Conservation (phyloP, 2,888 invertebrate species). For the Himalopsyche tibetana region DNA sequence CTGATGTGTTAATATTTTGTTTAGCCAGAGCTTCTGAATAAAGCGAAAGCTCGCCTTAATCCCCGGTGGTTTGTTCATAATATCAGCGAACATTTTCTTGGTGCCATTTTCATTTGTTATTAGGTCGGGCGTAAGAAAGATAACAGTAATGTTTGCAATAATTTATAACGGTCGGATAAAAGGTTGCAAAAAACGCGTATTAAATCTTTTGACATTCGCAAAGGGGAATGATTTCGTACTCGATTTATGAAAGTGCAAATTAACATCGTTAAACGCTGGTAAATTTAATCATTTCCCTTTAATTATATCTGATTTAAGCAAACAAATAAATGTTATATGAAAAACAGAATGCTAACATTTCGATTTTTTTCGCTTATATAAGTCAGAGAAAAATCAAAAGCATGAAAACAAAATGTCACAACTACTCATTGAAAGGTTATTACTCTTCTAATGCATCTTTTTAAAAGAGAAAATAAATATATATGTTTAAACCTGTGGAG, state of each 20-base stretch:
- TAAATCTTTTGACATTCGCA: slow-evolving; percentile 13
- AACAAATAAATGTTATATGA: too few species aligned
- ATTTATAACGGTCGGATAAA: not conserved
- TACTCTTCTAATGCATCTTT: too few species aligned
- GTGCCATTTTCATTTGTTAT: slow-evolving; percentile 9
- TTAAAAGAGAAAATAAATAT: too few species aligned
- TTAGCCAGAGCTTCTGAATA: not conserved
- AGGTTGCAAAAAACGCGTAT: not conserved
- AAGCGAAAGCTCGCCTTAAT: slow-evolving; percentile 19
- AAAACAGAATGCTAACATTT: too few species aligned
- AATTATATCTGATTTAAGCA: too few species aligned
- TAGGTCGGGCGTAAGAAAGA: slow-evolving; percentile 14
- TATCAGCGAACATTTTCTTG: slow-evolving; percentile 1
- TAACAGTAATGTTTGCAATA: slow-evolving; percentile 12
- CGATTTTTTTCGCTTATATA: too few species aligned
- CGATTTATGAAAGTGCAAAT: not conserved
- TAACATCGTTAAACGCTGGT: not conserved
- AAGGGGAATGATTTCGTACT: not conserved
- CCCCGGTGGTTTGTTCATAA: slow-evolving; percentile 26
- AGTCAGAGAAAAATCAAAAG: too few species aligned
- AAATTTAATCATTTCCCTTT: too few species aligned
- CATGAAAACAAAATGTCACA: too few species aligned
- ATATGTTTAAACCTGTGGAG: too few species aligned
- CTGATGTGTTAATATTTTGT: slow-evolving; percentile 37
- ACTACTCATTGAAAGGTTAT: too few species aligned